These are phyloP conservation scores for Mus minutoides DNA, from an alignment of 2,797 vertebrate species.

Conservation along the genomic window DNA sequence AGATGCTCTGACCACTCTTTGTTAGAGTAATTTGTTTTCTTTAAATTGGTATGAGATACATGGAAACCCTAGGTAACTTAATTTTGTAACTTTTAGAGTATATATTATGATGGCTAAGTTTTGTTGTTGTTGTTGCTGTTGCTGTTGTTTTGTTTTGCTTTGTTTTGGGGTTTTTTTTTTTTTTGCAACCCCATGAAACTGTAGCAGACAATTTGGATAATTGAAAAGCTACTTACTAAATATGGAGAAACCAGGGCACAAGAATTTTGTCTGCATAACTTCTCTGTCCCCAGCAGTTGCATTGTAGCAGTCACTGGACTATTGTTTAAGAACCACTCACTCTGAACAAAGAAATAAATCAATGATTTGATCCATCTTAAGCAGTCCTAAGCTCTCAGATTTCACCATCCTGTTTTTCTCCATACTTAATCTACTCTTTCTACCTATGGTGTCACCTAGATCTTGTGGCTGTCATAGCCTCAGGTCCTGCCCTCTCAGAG, in stretches of 20 bases:
- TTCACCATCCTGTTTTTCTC: background rate
- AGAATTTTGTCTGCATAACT: too few species aligned
- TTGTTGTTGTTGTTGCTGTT: too few species aligned
- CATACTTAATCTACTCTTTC: background rate
- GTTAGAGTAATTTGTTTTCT: background rate
- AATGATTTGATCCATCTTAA: background rate
- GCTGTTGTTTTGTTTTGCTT: too few species aligned
- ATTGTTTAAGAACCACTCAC: background rate
- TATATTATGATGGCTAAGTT: background rate
- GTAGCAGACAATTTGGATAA: background rate
- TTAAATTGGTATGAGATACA: background rate
- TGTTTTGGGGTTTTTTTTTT: too few species aligned
- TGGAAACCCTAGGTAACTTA: background rate
- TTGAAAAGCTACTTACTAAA: background rate
- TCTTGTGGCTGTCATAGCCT: background rate
- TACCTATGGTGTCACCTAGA: background rate
- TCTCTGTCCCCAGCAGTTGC: background rate
- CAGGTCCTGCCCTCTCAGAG: background rate
- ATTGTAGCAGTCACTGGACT: accelerated
- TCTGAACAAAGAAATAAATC: background rate
- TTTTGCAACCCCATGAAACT: background rate
- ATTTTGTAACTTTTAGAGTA: background rate
- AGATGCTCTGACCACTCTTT: background rate
- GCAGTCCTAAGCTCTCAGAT: background rate
- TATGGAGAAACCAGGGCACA: background rate